A percentile compares a stretch with the other conserved stretches of the same genome.
These are phyloP conservation scores for Monodelphis domestica DNA, from an alignment of 2,797 vertebrate species.

Conservation along the genomic window DNA sequence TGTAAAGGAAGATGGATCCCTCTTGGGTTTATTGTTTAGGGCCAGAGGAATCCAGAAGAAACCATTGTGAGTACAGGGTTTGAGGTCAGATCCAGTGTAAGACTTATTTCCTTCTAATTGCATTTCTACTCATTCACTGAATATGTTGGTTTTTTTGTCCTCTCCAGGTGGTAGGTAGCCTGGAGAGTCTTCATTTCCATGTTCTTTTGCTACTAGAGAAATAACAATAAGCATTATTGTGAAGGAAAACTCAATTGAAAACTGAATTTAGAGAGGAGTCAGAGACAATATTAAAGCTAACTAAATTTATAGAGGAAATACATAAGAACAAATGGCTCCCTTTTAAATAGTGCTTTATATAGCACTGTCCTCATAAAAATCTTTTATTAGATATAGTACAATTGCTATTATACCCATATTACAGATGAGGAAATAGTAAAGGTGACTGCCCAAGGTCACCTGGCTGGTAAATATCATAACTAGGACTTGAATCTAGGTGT, in stretches of 20 bases:
- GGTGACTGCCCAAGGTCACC: not conserved
- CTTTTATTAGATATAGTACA: not conserved
- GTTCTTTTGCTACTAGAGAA: slow-evolving; percentile 45
- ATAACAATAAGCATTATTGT: slow-evolving; percentile 18
- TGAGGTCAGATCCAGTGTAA: not conserved
- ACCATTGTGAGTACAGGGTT: not conserved
- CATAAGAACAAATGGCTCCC: slow-evolving; percentile 33
- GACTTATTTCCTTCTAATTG: not conserved
- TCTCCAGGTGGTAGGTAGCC: not conserved
- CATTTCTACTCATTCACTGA: no score
- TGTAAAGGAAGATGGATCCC: not conserved
- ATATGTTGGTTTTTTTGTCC: slow-evolving; percentile 24
- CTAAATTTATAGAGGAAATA: slow-evolving; percentile 27
- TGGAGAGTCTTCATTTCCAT: slow-evolving; percentile 35
- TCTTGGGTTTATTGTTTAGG: slow-evolving; percentile 18
- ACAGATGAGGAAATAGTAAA: not conserved
- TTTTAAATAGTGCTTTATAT: not conserved
- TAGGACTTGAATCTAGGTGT: not conserved
- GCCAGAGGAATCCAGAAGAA: not conserved
- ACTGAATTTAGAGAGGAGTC: slow-evolving; percentile 33
- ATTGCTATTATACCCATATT: not conserved
- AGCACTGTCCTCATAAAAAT: not conserved
- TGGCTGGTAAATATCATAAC: not conserved
- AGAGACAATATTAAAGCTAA: slow-evolving; percentile 37
- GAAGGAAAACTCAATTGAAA: slow-evolving; percentile 52